Percentiles rank a stretch among this genome's conserved stretches.
These are phyloP conservation scores for Drosophila lacteicornis DNA, from an alignment of 1,140 invertebrate genomes.

Conservation along the genomic window DNA sequence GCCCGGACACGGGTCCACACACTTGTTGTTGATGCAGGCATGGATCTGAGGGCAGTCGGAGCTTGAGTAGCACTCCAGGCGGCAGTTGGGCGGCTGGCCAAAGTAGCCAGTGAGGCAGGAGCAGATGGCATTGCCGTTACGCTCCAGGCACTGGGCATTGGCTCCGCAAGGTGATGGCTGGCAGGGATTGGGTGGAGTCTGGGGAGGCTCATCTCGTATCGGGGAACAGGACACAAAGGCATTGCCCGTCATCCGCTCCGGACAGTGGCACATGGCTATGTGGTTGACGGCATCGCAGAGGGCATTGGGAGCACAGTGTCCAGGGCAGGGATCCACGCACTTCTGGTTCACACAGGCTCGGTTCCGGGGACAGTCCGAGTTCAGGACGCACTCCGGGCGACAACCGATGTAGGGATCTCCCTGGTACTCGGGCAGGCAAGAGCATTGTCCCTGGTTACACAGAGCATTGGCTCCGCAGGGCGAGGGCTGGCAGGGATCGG, in stretches of 20 bases:
- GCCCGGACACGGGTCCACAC: slow-evolving; percentile 91
- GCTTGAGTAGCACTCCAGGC: slow-evolving; percentile 91
- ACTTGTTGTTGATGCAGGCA: slow-evolving; percentile 92
- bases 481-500: slow-evolving; percentile 88
- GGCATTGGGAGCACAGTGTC: slow-evolving; percentile 91
- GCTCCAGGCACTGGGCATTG: slow-evolving; percentile 90
- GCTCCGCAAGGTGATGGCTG: slow-evolving; percentile 91
- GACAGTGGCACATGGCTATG: slow-evolving; percentile 90
- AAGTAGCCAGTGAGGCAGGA: slow-evolving; percentile 90
- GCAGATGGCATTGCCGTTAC: slow-evolving; percentile 90
- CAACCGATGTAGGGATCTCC: slow-evolving; percentile 92
- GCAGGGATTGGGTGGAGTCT: slow-evolving; percentile 87
- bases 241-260: slow-evolving; percentile 91
- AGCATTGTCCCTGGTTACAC: slow-evolving; percentile 91
- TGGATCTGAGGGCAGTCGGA: slow-evolving; percentile 89
- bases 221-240: slow-evolving; percentile 85
- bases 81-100: slow-evolving; percentile 90
- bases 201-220: slow-evolving; percentile 63
- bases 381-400: slow-evolving; percentile 90
- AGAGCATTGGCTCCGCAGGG: slow-evolving; percentile 91
- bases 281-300: slow-evolving; percentile 92
- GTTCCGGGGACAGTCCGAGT: slow-evolving; percentile 91
- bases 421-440: slow-evolving; percentile 90
- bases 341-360: slow-evolving; percentile 93
- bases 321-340: slow-evolving; percentile 92